These are phyloP conservation scores for Microctonus hyperodae DNA, from an alignment of 2,888 invertebrate species.

Conservation along the genomic window DNA sequence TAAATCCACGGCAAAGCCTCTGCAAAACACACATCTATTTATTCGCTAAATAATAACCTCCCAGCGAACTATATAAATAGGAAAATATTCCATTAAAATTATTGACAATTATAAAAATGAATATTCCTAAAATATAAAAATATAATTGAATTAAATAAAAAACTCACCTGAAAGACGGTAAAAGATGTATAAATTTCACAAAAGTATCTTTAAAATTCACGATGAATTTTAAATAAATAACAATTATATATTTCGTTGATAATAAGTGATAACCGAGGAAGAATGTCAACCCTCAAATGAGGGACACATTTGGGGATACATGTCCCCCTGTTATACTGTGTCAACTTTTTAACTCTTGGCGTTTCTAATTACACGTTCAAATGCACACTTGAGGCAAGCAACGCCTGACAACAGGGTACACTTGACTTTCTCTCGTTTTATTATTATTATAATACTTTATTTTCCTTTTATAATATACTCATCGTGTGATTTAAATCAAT, in stretches of 20 bases:
- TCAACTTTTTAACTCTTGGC: slow-evolving; percentile 14
- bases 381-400: slow-evolving; percentile 28
- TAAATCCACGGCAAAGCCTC: background rate
- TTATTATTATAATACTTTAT: background rate
- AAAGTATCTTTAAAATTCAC: no score
- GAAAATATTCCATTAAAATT: background rate
- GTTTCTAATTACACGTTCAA: slow-evolving; percentile 25
- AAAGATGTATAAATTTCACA: slow-evolving; percentile 18
- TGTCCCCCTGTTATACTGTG: background rate
- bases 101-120: background rate
- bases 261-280: background rate
- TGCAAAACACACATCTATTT: background rate
- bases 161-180: slow-evolving; percentile 30
- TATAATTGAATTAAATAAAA: slow-evolving; percentile 12
- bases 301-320: slow-evolving; percentile 27
- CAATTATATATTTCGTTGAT: no score
- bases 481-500: background rate
- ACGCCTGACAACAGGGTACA: slow-evolving; percentile 37
- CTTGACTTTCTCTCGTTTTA: slow-evolving; percentile 22
- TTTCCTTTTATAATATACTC: background rate
- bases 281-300: slow-evolving; percentile 31
- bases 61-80: background rate
- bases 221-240: no score
- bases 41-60: background rate
- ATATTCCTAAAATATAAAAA: background rate